Conservation (phyloP, 2,888 invertebrate genomes). For the Neocrepidodera transversa region DNA sequence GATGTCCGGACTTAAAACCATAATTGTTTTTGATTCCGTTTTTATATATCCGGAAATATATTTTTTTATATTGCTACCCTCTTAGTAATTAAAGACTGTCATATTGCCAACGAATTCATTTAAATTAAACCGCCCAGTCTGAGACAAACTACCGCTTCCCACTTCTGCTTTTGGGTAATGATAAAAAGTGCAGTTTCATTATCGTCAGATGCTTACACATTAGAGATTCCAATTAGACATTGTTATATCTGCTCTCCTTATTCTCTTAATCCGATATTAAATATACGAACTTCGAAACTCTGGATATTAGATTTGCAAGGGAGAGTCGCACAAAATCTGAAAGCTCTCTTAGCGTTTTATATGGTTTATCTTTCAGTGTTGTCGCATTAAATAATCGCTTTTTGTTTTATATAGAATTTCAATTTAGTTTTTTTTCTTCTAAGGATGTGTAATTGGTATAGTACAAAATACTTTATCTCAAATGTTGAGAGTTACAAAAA, state of each 20-base stretch:
- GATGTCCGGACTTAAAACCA: slow-evolving; percentile 3
- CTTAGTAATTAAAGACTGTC: too few relatives aligned
- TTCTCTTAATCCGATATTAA: slow-evolving; percentile 27
- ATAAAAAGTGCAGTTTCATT: slow-evolving; percentile 11
- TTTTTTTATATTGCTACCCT: too few relatives aligned
- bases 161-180: slow-evolving; percentile 5
- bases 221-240: slow-evolving; percentile 27
- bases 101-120: slow-evolving; percentile 4
- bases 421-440: too few relatives aligned
- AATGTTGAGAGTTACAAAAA: too few relatives aligned
- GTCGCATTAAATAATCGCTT: too few relatives aligned
- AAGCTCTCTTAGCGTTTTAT: background rate
- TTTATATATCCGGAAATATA: background rate
- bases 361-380: too few relatives aligned
- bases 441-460: too few relatives aligned
- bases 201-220: slow-evolving; percentile 21
- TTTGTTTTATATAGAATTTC: too few relatives aligned
- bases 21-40: background rate
- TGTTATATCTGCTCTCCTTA: slow-evolving; percentile 19
- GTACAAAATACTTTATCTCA: too few relatives aligned
- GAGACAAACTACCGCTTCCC: slow-evolving; percentile 2
- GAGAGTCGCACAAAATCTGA: slow-evolving; percentile 21
- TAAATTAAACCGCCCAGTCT: slow-evolving; percentile 6
- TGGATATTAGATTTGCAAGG: slow-evolving; percentile 25
- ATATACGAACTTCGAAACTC: slow-evolving; percentile 18